Evolutionary conservation across 1,140 invertebrate genomes (phyloP).

Genomic region (Caenorhabditis brenneri): DNA sequence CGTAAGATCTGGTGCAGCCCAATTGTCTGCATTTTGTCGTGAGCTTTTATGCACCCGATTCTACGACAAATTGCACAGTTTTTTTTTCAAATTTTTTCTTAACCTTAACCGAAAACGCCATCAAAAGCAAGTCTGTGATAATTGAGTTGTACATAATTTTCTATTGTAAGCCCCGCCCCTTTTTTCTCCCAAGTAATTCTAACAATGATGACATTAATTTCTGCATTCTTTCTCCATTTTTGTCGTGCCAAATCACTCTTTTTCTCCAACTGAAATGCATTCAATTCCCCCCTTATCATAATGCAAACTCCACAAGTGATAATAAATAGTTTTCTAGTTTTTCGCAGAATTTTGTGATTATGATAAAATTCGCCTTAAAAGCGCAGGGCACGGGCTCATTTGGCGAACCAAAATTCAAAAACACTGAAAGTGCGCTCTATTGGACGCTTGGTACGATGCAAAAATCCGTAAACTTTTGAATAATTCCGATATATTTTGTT

Average conservation of each 20-base stretch:
- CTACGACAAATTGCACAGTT: no score
- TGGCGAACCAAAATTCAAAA: background rate
- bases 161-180: background rate
- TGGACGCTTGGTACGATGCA: no score
- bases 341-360: no score
- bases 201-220: background rate
- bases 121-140: constrained; percentile 34
- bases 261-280: background rate
- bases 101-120: background rate
- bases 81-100: background rate
- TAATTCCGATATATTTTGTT: no score
- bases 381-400: background rate
- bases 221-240: background rate
- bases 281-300: background rate
- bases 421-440: no score
- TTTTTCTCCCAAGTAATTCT: background rate
- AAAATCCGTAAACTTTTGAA: no score
- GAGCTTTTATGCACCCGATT: no score
- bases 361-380: background rate
- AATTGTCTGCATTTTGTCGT: no score
- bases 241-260: background rate
- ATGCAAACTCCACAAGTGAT: background rate
- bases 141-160: constrained; percentile 33
- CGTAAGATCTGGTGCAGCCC: background rate
- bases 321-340: constrained; percentile 44